A percentile compares a stretch with the other conserved stretches of the same genome.
Evolutionary conservation across 2,888 invertebrate genomes (phyloP).

Genomic region (Meteorus cinctellus): DNA sequence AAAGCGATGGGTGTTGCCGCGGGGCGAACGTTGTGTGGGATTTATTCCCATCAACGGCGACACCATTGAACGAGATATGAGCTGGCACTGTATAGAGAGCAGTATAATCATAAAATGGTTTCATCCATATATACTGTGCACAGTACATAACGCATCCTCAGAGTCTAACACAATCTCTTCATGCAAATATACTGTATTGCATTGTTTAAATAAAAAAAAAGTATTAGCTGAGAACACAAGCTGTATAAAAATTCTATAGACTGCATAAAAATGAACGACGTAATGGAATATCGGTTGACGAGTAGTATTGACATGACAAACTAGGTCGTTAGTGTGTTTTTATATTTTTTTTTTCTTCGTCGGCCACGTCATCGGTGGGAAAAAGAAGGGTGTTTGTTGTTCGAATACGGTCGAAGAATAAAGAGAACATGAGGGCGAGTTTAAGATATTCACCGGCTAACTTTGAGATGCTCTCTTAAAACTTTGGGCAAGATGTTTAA

Average conservation of each 20-base stretch:
- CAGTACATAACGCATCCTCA: not conserved
- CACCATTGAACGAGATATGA: constrained; percentile 18
- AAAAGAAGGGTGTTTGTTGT: not conserved
- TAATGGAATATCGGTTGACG: not conserved
- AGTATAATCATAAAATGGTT: not conserved
- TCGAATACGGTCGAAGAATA: not conserved
- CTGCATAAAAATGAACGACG: not conserved
- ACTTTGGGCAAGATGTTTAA: not conserved
- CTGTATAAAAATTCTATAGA: not conserved
- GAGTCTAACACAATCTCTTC: not conserved
- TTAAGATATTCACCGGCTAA: not conserved
- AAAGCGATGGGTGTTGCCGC: constrained; percentile 8
- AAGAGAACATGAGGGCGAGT: not conserved
- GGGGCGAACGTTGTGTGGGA: constrained; percentile 5
- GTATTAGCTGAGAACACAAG: not conserved
- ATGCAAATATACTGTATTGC: constrained; percentile 1
- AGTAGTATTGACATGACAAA: not conserved
- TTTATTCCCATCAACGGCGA: constrained; percentile 21
- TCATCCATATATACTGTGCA: not conserved
- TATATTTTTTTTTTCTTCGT: not conserved
- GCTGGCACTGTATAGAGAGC: not conserved
- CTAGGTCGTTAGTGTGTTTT: constrained; percentile 5
- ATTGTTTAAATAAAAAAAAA: not conserved
- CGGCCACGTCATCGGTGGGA: not conserved
- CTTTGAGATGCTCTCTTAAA: not conserved